These are phyloP conservation scores for Epinotia brunnichana DNA, from an alignment of 2,888 invertebrate species.

Conservation along the genomic window DNA sequence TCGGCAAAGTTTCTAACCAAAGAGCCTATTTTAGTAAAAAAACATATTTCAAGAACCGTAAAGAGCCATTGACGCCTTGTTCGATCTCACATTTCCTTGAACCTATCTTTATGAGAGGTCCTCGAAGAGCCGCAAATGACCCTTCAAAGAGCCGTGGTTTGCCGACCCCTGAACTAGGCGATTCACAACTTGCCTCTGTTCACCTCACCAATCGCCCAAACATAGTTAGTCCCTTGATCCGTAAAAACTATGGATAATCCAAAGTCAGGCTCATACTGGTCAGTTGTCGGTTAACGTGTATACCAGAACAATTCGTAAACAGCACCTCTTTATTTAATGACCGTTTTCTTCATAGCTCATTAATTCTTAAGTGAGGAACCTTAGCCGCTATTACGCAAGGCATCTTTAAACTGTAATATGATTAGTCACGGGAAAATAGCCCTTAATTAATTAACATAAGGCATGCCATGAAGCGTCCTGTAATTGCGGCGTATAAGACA, in stretches of 20 bases:
- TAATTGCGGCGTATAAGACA: conserved; percentile 14
- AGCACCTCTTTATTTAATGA: conserved; percentile 8
- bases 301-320: not conserved
- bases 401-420: conserved; percentile 18
- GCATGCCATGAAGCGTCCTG: not conserved
- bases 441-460: conserved; percentile 22
- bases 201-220: not conserved
- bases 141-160: too few relatives aligned
- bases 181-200: not conserved
- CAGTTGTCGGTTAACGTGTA: not conserved
- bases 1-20: too few relatives aligned
- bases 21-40: too few relatives aligned
- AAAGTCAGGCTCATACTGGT: not conserved
- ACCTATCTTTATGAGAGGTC: too few relatives aligned
- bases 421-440: conserved; percentile 20
- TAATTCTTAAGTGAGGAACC: conserved; percentile 27
- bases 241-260: too few relatives aligned
- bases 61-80: too few relatives aligned
- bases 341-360: conserved; percentile 30
- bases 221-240: not conserved
- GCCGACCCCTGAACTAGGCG: too few relatives aligned
- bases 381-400: conserved; percentile 23
- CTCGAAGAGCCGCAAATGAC: too few relatives aligned
- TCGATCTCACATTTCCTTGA: too few relatives aligned
- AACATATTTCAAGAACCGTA: too few relatives aligned